Evolutionary conservation across 64 coral and sea anemone species (phyloP).

Genomic region (Porites australiensis): DNA sequence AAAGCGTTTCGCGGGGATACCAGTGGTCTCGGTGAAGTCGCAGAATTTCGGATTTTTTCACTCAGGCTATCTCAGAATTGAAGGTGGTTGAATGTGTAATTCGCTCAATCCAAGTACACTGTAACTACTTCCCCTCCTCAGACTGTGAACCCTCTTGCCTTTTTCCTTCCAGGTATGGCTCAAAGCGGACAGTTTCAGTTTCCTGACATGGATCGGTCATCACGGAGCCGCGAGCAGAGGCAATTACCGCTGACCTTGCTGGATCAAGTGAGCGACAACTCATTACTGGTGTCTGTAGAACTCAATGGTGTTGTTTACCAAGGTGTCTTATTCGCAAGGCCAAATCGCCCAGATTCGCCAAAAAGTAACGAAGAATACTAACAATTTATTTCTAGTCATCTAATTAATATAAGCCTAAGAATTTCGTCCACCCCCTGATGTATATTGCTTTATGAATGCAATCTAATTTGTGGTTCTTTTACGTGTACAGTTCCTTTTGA

Average conservation of each 20-base stretch:
- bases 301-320: conserved; percentile 95
- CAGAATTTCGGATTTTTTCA: too few species aligned
- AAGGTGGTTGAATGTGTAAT: too few species aligned
- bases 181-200: conserved; percentile 74
- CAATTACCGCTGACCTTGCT: conserved; percentile 85
- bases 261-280: conserved; percentile 96
- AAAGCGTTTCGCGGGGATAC: too few species aligned
- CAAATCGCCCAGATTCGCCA: conserved; percentile 59
- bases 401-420: background rate
- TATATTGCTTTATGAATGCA: background rate
- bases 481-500: background rate
- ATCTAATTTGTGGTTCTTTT: background rate
- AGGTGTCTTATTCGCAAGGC: conserved; percentile 93
- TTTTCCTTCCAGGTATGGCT: conserved; percentile 26
- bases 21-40: too few species aligned
- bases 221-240: conserved; percentile 73
- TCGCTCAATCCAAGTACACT: too few species aligned
- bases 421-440: background rate
- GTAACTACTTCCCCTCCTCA: too few species aligned
- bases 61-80: too few species aligned
- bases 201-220: conserved; percentile 59
- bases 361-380: conserved; percentile 49
- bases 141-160: too few species aligned
- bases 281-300: conserved; percentile 95
- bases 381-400: background rate